These are phyloP conservation scores for Odontamblyopus lacepedii DNA, from an alignment of 2,797 vertebrate genomes.

Conservation along the genomic window DNA sequence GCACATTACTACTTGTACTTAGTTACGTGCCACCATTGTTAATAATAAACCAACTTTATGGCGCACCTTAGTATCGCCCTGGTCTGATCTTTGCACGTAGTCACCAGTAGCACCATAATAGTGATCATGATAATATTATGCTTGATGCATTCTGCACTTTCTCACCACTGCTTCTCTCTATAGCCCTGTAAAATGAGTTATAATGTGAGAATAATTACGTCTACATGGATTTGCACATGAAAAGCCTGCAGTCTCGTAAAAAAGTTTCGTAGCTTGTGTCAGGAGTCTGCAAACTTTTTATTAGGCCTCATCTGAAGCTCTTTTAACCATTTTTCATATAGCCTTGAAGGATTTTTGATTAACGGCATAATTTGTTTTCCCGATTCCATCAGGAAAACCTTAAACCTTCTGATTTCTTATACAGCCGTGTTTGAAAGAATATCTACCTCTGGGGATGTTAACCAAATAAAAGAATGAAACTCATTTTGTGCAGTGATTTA, in stretches of 20 bases:
- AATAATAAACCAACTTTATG: no score
- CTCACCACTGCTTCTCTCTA: background rate
- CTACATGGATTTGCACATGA: slow-evolving; percentile 3
- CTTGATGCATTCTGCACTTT: background rate
- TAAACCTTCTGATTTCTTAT: slow-evolving; percentile 27
- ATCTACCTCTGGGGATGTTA: slow-evolving; percentile 35
- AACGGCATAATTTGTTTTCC: slow-evolving; percentile 30
- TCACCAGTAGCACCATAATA: no score
- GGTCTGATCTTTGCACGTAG: background rate
- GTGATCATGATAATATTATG: background rate
- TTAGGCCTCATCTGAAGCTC: slow-evolving; percentile 1
- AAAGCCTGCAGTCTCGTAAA: background rate
- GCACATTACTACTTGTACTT: no score
- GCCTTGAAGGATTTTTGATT: slow-evolving; percentile 12
- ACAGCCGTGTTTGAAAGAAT: slow-evolving; percentile 27
- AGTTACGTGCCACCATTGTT: no score
- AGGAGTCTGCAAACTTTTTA: slow-evolving; percentile 8
- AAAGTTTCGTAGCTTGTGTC: slow-evolving; percentile 2
- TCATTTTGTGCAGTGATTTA: slow-evolving; percentile 30
- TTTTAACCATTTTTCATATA: slow-evolving; percentile 25
- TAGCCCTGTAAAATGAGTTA: background rate
- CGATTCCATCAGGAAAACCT: slow-evolving; percentile 27
- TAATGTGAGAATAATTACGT: background rate
- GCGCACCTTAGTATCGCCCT: background rate
- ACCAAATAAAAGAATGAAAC: slow-evolving; percentile 46